Evolutionary conservation across 2,113 vertebrate genomes (phyloP), one percentile per base, ranked within the genome.

Genomic region (Triplophysa rosa): DNA sequence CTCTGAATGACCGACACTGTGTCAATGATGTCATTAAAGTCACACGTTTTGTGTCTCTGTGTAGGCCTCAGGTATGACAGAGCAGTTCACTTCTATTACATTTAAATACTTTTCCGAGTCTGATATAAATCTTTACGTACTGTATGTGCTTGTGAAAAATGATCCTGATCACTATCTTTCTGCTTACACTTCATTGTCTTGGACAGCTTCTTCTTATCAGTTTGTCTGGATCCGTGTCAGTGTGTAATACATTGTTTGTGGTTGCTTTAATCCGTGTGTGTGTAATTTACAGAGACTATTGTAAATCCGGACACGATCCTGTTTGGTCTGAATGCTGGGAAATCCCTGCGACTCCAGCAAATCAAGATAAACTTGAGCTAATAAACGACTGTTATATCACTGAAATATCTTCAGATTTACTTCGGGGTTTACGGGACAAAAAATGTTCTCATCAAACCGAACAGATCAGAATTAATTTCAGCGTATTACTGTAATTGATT

Each of bases 221-320:
- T 37, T 63, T 75, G 62, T 68, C 49, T 33, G 14, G 16, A 56
- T 79, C 59, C 16, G 56, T 69, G 3, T 76, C 61, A 8, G 40
- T 26, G 54, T 19, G 40, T 80, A 68, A 73, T 80, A 82, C 66
- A 56, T 62, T 37, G 40, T 24, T 47, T 40, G 33, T 61, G 24
- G 64, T 33, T 66, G 73, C 58, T 42, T 40, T 64, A 77, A 40
- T 56, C 66, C 45, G 37, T 73, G 64, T 82, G 62, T 75, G 67
- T 54, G n/a, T 54, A 58, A 21, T 88, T 75, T 83, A 70, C 78
- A 76, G 63, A 67, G 58, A 84, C 68, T 65, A 42, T 61, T 61
- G 33, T 56, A 84, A 29, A 84, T 82, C 82, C 68, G 19, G 49
- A 87, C 73, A 64, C 56, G 40, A 77, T 29, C 65, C 56, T 24